A percentile compares a stretch with the other conserved stretches of the same genome.
Evolutionary conservation across 2,888 invertebrate species (phyloP).

Genomic region (Athalia cordata): DNA sequence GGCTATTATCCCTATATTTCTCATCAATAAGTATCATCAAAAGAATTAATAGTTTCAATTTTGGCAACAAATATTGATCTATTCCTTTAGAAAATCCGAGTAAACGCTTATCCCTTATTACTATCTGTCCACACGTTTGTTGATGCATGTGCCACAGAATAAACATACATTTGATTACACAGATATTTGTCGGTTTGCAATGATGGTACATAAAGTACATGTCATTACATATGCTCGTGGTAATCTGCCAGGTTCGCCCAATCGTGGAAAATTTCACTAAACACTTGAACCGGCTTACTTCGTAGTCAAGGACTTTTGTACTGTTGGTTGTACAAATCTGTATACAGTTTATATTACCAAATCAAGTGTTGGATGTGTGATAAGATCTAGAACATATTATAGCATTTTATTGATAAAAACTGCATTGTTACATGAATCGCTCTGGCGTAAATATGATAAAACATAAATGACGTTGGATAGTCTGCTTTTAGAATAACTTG

Average conservation of each 20-base stretch:
- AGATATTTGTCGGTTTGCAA: conserved; percentile 5
- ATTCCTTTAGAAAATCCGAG: conserved; percentile 25
- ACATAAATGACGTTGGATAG: neutral
- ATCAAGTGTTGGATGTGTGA: conserved; percentile 29
- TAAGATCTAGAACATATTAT: neutral
- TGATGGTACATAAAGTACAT: conserved; percentile 14
- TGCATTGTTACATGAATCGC: conserved; percentile 26
- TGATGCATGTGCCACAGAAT: no score
- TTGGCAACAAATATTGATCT: conserved; percentile 14
- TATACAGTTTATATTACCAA: conserved; percentile 34
- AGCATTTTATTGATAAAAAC: neutral
- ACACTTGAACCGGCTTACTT: conserved; percentile 14
- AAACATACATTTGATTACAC: neutral
- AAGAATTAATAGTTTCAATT: neutral
- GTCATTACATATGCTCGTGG: conserved; percentile 15
- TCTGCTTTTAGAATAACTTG: conserved; percentile 6
- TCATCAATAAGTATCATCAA: neutral
- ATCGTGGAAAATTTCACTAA: conserved; percentile 18
- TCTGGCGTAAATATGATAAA: conserved; percentile 1
- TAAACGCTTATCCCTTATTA: neutral
- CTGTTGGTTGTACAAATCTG: conserved; percentile 30
- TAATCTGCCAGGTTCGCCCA: conserved; percentile 1
- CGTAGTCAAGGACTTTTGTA: conserved; percentile 25
- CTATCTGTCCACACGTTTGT: neutral
- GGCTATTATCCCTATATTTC: neutral